phyloP scores from a whole-genome alignment of 2,113 vertebrate species.

The Rhea americana region DNA sequence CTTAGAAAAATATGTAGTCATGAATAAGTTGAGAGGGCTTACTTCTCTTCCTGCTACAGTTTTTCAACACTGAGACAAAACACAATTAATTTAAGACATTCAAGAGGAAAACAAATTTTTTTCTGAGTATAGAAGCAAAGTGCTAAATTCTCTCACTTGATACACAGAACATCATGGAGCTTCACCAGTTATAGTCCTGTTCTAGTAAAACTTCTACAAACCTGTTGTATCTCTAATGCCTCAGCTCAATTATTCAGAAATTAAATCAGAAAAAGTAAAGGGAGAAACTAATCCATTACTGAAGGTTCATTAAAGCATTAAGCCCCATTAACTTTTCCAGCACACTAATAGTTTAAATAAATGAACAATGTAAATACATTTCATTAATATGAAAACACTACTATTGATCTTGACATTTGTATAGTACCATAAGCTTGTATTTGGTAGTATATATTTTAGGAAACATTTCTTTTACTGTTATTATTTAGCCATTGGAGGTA shows the following conservation, averaged over 20 bases:
- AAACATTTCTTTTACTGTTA: neutral
- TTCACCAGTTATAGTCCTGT: neutral
- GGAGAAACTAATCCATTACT: neutral
- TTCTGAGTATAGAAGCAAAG: neutral
- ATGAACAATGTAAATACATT: neutral
- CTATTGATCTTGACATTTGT: neutral
- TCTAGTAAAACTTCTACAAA: neutral
- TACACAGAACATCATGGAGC: neutral
- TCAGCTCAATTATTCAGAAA: neutral
- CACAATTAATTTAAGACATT: neutral
- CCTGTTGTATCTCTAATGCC: neutral
- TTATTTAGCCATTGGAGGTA: neutral
- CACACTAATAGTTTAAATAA: neutral
- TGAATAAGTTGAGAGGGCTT: neutral
- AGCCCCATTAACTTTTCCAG: neutral
- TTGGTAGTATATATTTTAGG: neutral
- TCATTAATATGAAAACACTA: neutral
- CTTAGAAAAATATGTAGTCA: neutral
- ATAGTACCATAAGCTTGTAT: neutral
- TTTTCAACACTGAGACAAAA: slow-evolving; percentile 3
- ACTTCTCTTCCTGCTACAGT: neutral
- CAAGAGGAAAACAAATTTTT: neutral
- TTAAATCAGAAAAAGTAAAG: neutral
- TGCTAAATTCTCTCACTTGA: slow-evolving; percentile 1
- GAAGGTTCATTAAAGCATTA: neutral